Evolutionary conservation across 1,140 invertebrate genomes (phyloP), one percentile per base, ranked within the genome.

Genomic region (Lanistes nyassanus): DNA sequence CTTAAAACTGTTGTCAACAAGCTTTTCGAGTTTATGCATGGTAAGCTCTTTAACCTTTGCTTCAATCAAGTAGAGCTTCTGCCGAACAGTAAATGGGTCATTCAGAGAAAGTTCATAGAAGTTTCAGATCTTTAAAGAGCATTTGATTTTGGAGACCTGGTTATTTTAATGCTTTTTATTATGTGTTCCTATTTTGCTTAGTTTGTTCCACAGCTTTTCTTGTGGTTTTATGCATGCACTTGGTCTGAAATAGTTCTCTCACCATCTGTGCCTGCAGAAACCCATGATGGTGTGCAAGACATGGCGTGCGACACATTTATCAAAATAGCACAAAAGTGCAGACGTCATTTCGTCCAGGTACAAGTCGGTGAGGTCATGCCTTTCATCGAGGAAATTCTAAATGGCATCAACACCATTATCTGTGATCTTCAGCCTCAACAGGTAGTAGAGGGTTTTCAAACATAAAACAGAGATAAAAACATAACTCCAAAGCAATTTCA

Each of bases 271-370:
- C 78, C 85, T 89, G 42, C 79, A 94, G 97, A 99, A 92, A 99
- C 98, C 42, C 98, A 99, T 88, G 98, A 99, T 89, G 98, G 98
- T 84, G 98, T 99, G 13, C 91, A 92, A 84, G 97, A 99, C 87
- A 99, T 99, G 98, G 98, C 98, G 72, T 99, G 98, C 92, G 98
- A 99, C 91, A 99, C 98, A 34, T 99, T 99, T 88, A 99, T 99
- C 81, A 99, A 99, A 91, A 99, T 99, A 87, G 97, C 98, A n/a
- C 92, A 98, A 79, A 99, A 99, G 90, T 99, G 98, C 91, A 92
- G 97, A 74, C 92, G 97, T 79, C 98, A 99, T 91, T 99, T 99
- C 92, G 97, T 99, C 47, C 89, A 95, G 79, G 93, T 97, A 66
- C 98, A 99, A 91, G 93, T 96, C 67, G 97, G 98, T 36, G 98